Conservation (phyloP, 2,888 invertebrate species). For the Drosophila lutescens region DNA sequence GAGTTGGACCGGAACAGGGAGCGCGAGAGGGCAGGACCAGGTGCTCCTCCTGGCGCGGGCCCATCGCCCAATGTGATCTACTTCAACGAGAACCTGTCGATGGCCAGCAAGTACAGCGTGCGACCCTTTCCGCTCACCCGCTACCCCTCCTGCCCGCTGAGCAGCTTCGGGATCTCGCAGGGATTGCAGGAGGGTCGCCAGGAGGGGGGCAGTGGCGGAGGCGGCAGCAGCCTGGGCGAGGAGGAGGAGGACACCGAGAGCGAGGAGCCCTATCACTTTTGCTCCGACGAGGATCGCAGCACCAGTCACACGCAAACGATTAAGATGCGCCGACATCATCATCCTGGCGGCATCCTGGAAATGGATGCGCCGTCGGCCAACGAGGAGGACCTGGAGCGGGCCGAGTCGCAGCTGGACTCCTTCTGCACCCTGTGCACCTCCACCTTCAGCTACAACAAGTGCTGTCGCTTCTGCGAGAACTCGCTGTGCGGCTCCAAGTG, state of each 20-base stretch:
- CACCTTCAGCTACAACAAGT: conserved; percentile 84
- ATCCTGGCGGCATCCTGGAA: neutral
- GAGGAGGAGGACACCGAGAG: conserved; percentile 75
- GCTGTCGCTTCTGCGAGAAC: conserved; percentile 82
- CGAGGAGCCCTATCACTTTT: conserved; percentile 79
- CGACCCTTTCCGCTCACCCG: conserved; percentile 74
- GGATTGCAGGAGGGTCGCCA: neutral
- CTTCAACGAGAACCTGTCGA: conserved; percentile 84
- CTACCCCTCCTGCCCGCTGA: conserved; percentile 74
- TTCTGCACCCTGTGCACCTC: conserved; percentile 84
- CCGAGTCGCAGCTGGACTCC: conserved; percentile 80
- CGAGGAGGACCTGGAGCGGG: conserved; percentile 36
- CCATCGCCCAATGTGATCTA: conserved; percentile 79
- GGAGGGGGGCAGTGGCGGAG: conserved; percentile 50
- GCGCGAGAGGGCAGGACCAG: conserved; percentile 23
- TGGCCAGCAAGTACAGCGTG: conserved; percentile 83
- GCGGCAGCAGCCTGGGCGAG: conserved; percentile 65
- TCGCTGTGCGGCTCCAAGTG: conserved; percentile 83
- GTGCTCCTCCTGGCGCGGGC: neutral
- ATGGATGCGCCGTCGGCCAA: conserved; percentile 2
- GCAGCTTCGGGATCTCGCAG: conserved; percentile 54
- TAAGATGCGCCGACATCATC: conserved; percentile 40
- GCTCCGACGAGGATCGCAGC: conserved; percentile 80
- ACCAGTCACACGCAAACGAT: conserved; percentile 60
- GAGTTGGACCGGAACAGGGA: conserved; percentile 31